Conservation (phyloP, 2,888 invertebrate genomes). For the Acronicta leporina region DNA sequence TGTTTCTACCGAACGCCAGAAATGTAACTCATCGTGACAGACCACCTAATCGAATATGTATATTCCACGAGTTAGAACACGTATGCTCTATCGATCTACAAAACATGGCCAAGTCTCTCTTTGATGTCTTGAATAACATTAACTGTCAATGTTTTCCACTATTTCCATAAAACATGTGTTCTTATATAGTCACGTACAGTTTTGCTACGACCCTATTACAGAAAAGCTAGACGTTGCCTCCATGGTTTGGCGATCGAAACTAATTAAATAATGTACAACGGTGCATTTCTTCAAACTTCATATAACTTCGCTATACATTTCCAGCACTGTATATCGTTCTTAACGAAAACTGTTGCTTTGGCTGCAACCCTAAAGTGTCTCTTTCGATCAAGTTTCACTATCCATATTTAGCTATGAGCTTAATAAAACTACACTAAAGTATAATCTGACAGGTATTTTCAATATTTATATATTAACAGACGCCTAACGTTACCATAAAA, state of each 20-base stretch:
- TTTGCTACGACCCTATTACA: conserved; percentile 5
- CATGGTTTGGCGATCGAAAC: neutral
- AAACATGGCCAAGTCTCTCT: neutral
- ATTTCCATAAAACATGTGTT: conserved; percentile 17
- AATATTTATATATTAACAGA: conserved; percentile 25
- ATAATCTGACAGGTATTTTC: conserved; percentile 29
- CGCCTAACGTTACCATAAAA: conserved; percentile 36
- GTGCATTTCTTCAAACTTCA: neutral
- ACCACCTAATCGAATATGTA: conserved; percentile 11
- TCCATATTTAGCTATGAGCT: conserved; percentile 10
- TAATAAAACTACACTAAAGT: conserved; percentile 27
- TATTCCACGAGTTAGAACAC: neutral
- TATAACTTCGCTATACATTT: neutral
- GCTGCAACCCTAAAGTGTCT: no score
- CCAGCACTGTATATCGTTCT: neutral
- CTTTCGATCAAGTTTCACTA: neutral
- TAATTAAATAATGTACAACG: neutral
- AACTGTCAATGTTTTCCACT: conserved; percentile 3
- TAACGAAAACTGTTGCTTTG: neutral
- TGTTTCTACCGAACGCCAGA: neutral
- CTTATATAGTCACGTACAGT: conserved; percentile 8
- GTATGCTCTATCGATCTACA: neutral
- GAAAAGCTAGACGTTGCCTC: neutral
- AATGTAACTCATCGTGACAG: neutral
- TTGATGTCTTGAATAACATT: conserved; percentile 8